A percentile compares a stretch with the other conserved stretches of the same genome.
These are phyloP conservation scores for Fabriciana adippe DNA, from an alignment of 2,888 invertebrate species.

Conservation along the genomic window DNA sequence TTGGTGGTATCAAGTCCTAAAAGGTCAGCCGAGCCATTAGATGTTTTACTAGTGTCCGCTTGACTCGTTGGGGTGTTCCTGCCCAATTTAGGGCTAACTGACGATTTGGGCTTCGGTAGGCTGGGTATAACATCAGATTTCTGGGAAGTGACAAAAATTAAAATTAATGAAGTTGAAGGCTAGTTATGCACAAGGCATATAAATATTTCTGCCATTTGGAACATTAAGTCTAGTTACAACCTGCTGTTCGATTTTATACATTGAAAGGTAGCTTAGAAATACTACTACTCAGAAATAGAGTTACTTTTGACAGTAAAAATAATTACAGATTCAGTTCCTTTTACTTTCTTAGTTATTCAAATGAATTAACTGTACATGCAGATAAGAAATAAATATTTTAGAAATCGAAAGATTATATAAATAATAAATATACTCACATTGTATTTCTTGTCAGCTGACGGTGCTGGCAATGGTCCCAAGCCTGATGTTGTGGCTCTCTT, in stretches of 20 bases:
- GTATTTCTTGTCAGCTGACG: conserved; percentile 70
- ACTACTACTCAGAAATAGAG: no score
- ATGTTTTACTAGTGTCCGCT: conserved; percentile 59
- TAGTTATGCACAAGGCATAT: background rate
- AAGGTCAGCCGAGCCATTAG: conserved; percentile 71
- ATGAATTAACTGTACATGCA: no score
- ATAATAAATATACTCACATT: conserved; percentile 42
- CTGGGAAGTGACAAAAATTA: conserved; percentile 47
- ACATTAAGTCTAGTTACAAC: no score
- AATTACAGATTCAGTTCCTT: no score
- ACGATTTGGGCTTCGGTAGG: conserved; percentile 78
- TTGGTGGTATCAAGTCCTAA: conserved; percentile 70
- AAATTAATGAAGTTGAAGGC: background rate
- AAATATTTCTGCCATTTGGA: background rate
- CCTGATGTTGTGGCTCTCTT: conserved; percentile 85
- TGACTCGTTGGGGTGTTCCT: conserved; percentile 76
- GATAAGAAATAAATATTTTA: no score
- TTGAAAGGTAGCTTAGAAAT: no score
- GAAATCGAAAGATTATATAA: no score
- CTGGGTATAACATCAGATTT: conserved; percentile 80
- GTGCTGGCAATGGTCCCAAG: conserved; percentile 75
- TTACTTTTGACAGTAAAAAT: no score
- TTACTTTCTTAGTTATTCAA: no score
- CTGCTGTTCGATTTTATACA: no score
- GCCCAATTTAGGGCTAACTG: conserved; percentile 80